phyloP scores from a whole-genome alignment of 2,113 vertebrate genomes.

The Chionomys nivalis region DNA sequence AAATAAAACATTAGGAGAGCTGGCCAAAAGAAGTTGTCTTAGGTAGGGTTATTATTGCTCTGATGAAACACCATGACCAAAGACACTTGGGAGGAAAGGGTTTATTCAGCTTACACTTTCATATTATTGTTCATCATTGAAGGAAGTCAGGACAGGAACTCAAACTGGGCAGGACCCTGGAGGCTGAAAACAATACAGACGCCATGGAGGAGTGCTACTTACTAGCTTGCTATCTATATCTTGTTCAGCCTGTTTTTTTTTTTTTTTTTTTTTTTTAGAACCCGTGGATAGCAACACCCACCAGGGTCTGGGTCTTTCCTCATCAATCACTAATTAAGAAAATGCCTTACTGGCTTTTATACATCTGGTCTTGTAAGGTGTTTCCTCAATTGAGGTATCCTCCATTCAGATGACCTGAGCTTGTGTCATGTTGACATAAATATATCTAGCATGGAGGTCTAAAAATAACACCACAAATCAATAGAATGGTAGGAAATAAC shows the following conservation, averaged over 20 bases:
- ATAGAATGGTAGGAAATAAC: background rate
- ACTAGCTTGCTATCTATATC: background rate
- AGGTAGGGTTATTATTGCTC: background rate
- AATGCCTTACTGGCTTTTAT: background rate
- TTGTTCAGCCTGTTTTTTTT: background rate
- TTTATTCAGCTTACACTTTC: background rate
- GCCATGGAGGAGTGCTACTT: background rate
- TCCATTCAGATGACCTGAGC: background rate
- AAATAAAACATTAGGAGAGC: background rate
- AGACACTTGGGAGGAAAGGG: background rate
- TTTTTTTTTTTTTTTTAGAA: background rate
- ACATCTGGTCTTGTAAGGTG: too few species aligned
- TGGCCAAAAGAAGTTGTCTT: background rate
- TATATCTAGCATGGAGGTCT: background rate
- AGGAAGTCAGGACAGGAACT: background rate
- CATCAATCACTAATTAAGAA: background rate
- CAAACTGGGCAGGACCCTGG: too few species aligned
- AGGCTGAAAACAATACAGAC: background rate
- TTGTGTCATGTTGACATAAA: background rate
- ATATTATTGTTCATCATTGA: background rate
- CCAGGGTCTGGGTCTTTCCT: background rate
- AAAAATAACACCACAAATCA: background rate
- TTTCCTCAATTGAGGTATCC: background rate
- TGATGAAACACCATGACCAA: background rate
- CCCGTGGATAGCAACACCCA: background rate